Conservation (phyloP, 2,888 invertebrate genomes). For the Sinelater perroti region DNA sequence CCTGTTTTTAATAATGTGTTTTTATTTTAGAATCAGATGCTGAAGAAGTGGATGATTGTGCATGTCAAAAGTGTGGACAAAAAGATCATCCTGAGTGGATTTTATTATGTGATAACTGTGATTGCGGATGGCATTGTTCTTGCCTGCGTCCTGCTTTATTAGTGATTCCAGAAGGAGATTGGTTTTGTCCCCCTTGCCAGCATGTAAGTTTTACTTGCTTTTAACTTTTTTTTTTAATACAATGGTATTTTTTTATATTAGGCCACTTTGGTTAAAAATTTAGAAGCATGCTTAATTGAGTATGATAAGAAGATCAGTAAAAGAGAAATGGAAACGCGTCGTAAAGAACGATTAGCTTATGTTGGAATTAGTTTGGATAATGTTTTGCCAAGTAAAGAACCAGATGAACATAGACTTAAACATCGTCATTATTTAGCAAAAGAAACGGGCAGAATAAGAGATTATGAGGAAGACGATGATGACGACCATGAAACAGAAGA, state of each 20-base stretch:
- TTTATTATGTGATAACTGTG: slow-evolving; percentile 93
- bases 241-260: slow-evolving; percentile 49
- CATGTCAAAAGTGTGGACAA: slow-evolving; percentile 90
- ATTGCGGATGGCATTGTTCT: slow-evolving; percentile 96
- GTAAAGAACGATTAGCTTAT: slow-evolving; percentile 76
- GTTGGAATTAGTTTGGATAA: slow-evolving; percentile 80
- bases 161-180: slow-evolving; percentile 95
- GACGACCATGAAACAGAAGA: slow-evolving; percentile 48
- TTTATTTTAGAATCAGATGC: slow-evolving; percentile 50
- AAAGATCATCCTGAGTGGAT: slow-evolving; percentile 97
- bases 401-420: slow-evolving; percentile 42
- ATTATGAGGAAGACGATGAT: slow-evolving; percentile 51
- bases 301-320: slow-evolving; percentile 77
- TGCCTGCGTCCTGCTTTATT: slow-evolving; percentile 93
- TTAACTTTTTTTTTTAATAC: too few species aligned
- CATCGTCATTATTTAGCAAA: slow-evolving; percentile 54
- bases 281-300: slow-evolving; percentile 79
- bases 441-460: slow-evolving; percentile 52
- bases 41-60: slow-evolving; percentile 69
- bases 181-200: slow-evolving; percentile 98
- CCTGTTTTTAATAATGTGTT: slow-evolving; percentile 6
- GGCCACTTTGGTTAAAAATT: slow-evolving; percentile 72
- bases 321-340: slow-evolving; percentile 71
- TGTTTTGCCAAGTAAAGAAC: slow-evolving; percentile 64
- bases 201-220: slow-evolving; percentile 74